Conservation (phyloP, 53 echinoderm and acorn worm species). For the Echinarachnius parma region DNA sequence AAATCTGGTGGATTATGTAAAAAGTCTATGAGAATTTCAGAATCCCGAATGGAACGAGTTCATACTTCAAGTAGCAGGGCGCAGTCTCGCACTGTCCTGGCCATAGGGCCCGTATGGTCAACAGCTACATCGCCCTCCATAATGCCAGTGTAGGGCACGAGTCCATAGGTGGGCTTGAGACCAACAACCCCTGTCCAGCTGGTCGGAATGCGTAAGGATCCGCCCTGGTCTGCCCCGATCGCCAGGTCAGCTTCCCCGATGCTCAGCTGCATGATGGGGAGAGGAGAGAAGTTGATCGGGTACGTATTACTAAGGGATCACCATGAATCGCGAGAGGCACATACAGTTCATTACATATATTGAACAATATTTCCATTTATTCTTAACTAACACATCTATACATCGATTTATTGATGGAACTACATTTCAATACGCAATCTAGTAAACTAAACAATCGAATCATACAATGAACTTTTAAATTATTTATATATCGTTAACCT, state of each 20-base stretch:
- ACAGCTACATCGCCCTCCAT: conserved; percentile 21
- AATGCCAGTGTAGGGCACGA: conserved; percentile 68
- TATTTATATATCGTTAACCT: no score
- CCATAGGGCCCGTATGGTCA: conserved; percentile 62
- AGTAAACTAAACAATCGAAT: no score
- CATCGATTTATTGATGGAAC: no score
- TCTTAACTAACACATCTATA: no score
- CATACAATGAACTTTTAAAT: no score
- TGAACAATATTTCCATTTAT: no score
- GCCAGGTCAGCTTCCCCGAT: conserved; percentile 65
- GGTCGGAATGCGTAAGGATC: conserved; percentile 57
- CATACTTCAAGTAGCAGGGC: conserved; percentile 67
- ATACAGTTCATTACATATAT: no score
- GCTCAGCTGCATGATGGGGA: conserved; percentile 26
- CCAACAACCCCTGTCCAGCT: conserved; percentile 61
- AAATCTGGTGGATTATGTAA: no score
- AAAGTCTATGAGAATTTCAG: no score
- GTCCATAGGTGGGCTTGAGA: conserved; percentile 63
- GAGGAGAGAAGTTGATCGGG: neutral
- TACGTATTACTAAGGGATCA: no score
- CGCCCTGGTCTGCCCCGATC: conserved; percentile 69
- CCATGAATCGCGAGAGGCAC: no score
- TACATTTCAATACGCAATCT: no score
- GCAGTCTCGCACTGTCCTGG: conserved; percentile 63
- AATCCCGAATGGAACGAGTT: neutral